Evolutionary conservation across 2,888 invertebrate genomes (phyloP).

Genomic region (Andrena praecox): DNA sequence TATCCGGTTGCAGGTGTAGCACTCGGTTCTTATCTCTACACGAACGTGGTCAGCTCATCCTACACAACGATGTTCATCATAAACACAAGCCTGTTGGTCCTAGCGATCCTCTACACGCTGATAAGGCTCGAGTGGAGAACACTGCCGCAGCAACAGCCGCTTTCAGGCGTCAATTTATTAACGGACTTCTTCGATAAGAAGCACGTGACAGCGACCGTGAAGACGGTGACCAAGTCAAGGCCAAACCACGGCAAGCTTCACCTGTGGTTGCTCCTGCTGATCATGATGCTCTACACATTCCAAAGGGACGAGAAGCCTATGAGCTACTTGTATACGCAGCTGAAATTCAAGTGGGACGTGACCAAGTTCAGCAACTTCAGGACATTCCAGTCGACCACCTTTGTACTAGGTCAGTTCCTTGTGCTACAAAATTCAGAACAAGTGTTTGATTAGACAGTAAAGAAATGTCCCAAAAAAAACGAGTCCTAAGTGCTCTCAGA

Average conservation of each 20-base stretch:
- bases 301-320: conserved; percentile 93
- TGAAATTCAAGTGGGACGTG: conserved; percentile 91
- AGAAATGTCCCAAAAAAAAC: too few relatives aligned
- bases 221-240: conserved; percentile 88
- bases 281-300: conserved; percentile 93
- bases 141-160: conserved; percentile 87
- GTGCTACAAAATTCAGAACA: neutral
- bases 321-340: conserved; percentile 90
- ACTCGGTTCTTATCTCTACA: conserved; percentile 87
- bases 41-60: conserved; percentile 87
- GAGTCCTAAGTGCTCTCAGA: too few relatives aligned
- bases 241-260: conserved; percentile 87
- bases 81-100: conserved; percentile 88
- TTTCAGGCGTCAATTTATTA: conserved; percentile 87
- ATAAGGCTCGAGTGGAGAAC: conserved; percentile 91
- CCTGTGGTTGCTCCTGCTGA: conserved; percentile 89
- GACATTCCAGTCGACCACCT: conserved; percentile 90
- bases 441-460: neutral
- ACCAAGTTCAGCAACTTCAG: conserved; percentile 90
- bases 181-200: conserved; percentile 90
- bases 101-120: conserved; percentile 89
- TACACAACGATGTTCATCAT: conserved; percentile 91
- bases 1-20: conserved; percentile 85
- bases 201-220: conserved; percentile 88
- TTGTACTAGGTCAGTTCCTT: conserved; percentile 86